A percentile compares a stretch with the other conserved stretches of the same genome.
phyloP scores from a whole-genome alignment of 2,888 invertebrate genomes.

The Aphidoletes aphidimyza region DNA sequence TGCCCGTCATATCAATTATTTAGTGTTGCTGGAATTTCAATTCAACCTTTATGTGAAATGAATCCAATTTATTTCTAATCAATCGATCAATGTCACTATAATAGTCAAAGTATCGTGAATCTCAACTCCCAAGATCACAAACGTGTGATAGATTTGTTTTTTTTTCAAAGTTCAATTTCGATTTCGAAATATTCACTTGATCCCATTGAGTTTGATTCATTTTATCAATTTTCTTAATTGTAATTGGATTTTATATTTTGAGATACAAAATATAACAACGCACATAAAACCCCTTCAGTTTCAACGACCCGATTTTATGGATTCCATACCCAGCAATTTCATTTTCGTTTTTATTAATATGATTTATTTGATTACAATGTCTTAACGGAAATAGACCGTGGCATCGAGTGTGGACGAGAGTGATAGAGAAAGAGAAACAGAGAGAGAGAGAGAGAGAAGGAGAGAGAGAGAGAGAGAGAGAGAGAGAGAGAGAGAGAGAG shows the following conservation, averaged over 20 bases:
- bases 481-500: too few relatives aligned
- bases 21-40: neutral
- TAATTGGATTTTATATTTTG: neutral
- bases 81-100: neutral
- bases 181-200: too few relatives aligned
- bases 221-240: slow-evolving; percentile 2
- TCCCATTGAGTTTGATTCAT: neutral
- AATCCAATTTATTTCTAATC: neutral
- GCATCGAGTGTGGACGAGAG: neutral
- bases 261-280: neutral
- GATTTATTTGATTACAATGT: neutral
- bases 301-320: too few relatives aligned
- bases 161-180: neutral
- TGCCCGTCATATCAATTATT: neutral
- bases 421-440: too few relatives aligned
- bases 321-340: neutral
- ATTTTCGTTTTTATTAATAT: neutral
- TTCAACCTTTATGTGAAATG: neutral
- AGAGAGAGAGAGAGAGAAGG: too few relatives aligned
- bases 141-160: too few relatives aligned
- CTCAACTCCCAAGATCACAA: too few relatives aligned
- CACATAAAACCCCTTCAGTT: neutral
- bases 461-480: too few relatives aligned
- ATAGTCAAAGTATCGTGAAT: too few relatives aligned
- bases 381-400: neutral